These are phyloP conservation scores for Aporophyla lueneburgensis DNA, from an alignment of 2,888 invertebrate genomes.

Conservation along the genomic window DNA sequence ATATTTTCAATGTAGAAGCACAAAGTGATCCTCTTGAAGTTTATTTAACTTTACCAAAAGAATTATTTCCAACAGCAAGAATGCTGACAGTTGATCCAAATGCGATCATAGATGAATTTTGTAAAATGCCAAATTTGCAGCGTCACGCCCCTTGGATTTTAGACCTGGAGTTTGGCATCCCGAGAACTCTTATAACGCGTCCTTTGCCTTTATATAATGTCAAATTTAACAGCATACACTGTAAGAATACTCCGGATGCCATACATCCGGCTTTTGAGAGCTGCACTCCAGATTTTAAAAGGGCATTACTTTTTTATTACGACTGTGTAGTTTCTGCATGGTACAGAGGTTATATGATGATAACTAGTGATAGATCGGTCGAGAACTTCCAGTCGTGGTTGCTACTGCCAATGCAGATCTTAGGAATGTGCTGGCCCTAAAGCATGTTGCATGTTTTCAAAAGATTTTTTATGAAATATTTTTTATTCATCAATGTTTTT, in stretches of 20 bases:
- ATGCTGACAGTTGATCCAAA: constrained; percentile 79
- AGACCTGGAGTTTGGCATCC: constrained; percentile 82
- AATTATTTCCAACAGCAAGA: constrained; percentile 79
- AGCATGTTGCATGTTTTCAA: constrained; percentile 59
- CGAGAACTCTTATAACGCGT: constrained; percentile 73
- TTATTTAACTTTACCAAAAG: constrained; percentile 77
- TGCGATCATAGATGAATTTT: constrained; percentile 81
- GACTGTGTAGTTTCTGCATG: constrained; percentile 79
- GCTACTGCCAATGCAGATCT: constrained; percentile 75
- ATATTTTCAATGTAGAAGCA: neutral
- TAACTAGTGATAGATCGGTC: constrained; percentile 77
- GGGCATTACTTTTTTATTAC: constrained; percentile 78
- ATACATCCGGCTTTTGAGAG: constrained; percentile 82
- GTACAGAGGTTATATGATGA: constrained; percentile 78
- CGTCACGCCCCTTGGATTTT: constrained; percentile 78
- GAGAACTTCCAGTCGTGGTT: constrained; percentile 84
- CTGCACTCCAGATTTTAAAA: constrained; percentile 78
- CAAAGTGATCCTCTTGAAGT: constrained; percentile 69
- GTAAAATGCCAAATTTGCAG: constrained; percentile 72
- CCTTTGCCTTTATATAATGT: constrained; percentile 80
- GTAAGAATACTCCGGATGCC: constrained; percentile 78
- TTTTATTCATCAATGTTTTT: constrained; percentile 12
- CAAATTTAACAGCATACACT: constrained; percentile 78
- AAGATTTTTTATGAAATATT: constrained; percentile 4
- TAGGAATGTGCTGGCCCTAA: constrained; percentile 85